Evolutionary conservation across 1,140 invertebrate species (phyloP).

Genomic region (Bombus soroeensis): DNA sequence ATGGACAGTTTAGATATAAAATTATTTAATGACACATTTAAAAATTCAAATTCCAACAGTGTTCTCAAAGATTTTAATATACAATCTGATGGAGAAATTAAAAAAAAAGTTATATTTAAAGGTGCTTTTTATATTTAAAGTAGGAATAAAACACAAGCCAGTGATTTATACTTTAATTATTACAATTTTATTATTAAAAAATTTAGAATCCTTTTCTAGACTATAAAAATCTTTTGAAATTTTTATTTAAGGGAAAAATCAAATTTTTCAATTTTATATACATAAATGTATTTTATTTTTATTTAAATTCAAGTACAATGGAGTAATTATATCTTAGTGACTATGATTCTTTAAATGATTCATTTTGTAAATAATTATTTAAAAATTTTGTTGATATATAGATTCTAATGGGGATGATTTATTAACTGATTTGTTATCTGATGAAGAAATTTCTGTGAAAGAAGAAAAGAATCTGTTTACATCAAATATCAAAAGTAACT

Average conservation of each 20-base stretch:
- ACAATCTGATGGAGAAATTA: slow-evolving; percentile 30
- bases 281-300: background rate
- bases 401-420: slow-evolving; percentile 68
- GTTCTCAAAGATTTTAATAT: slow-evolving; percentile 23
- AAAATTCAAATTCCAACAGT: slow-evolving; percentile 33
- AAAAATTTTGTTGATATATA: slow-evolving; percentile 24
- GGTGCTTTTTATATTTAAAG: slow-evolving; percentile 52
- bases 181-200: background rate
- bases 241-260: background rate
- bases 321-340: background rate
- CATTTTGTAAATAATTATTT: background rate
- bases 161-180: background rate
- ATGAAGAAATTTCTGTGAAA: slow-evolving; percentile 62
- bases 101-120: slow-evolving; percentile 70
- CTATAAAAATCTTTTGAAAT: background rate
- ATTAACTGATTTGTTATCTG: slow-evolving; percentile 65
- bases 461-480: slow-evolving; percentile 47
- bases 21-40: slow-evolving; percentile 43
- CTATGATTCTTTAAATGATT: background rate
- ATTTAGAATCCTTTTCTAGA: background rate
- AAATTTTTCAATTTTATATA: background rate
- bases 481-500: slow-evolving; percentile 51
- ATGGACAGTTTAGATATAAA: slow-evolving; percentile 42
- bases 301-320: background rate
- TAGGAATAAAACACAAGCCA: background rate